Evolutionary conservation across 2,113 vertebrate genomes (phyloP).

Genomic region (Odobenus rosmarus): DNA sequence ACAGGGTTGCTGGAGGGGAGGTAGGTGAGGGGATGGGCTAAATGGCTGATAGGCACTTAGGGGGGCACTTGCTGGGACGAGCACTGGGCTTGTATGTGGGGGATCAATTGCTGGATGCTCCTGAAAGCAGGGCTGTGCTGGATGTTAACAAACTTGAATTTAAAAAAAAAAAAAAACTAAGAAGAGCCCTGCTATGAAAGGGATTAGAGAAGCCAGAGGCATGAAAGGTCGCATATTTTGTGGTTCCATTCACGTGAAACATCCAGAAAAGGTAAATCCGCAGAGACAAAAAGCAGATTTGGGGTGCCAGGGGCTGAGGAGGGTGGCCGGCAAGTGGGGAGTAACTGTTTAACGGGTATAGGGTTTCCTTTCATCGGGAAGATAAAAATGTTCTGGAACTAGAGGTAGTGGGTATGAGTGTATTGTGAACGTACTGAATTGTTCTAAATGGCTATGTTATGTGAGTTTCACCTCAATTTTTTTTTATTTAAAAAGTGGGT

Average conservation of each 20-base stretch:
- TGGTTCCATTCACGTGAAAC: not conserved
- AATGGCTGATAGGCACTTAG: not conserved
- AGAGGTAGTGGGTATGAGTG: not conserved
- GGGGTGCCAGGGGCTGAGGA: not conserved
- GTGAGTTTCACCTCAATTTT: not conserved
- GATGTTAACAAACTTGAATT: not conserved
- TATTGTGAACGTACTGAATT: not conserved
- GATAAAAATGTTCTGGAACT: not conserved
- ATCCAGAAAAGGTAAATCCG: not conserved
- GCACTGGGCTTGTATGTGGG: not conserved
- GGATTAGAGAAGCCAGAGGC: conserved; percentile 24
- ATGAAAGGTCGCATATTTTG: not conserved
- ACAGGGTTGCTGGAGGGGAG: not conserved
- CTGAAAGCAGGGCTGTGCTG: not conserved
- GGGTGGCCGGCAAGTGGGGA: not conserved
- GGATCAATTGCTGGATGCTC: not conserved
- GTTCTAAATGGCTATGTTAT: not conserved
- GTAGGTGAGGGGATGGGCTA: not conserved
- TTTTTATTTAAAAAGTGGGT: conserved; percentile 7
- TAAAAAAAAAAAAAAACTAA: not conserved
- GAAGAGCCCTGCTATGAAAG: not conserved
- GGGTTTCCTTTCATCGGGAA: not conserved
- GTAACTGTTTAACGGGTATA: not conserved
- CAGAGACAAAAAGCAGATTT: not conserved
- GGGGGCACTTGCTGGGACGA: not conserved